Percentiles rank a stretch among this genome's conserved stretches.
phyloP scores from a whole-genome alignment of 2,888 invertebrate genomes.

The Carterocephalus palaemon region DNA sequence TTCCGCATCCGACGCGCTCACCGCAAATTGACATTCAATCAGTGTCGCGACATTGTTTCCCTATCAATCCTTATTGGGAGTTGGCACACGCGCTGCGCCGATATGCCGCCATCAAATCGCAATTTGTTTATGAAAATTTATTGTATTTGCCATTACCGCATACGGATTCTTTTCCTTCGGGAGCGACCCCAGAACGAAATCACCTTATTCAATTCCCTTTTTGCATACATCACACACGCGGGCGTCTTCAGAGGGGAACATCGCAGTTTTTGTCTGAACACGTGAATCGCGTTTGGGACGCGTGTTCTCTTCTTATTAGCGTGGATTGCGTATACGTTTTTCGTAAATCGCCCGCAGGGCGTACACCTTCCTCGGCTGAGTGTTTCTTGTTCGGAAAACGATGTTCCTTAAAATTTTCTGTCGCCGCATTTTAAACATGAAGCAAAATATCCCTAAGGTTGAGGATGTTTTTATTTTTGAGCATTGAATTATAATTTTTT shows the following conservation, averaged over 20 bases:
- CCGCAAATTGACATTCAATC: conserved; percentile 76
- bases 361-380: conserved; percentile 34
- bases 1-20: conserved; percentile 40
- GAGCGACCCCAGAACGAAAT: conserved; percentile 74
- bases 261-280: conserved; percentile 72
- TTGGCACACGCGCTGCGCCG: conserved; percentile 59
- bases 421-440: conserved; percentile 15
- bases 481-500: too few species aligned
- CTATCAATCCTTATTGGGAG: conserved; percentile 77
- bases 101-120: conserved; percentile 76
- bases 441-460: too few species aligned
- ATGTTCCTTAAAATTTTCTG: conserved; percentile 27
- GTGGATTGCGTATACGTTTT: conserved; percentile 70
- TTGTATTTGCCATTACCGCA: conserved; percentile 75
- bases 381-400: conserved; percentile 27
- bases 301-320: conserved; percentile 75
- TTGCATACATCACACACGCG: conserved; percentile 76
- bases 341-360: conserved; percentile 56
- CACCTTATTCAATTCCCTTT: conserved; percentile 80
- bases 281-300: conserved; percentile 74
- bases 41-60: conserved; percentile 75
- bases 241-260: conserved; percentile 62
- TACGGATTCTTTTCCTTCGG: conserved; percentile 74
- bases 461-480: too few species aligned
- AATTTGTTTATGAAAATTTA: conserved; percentile 80